A percentile compares a stretch with the other conserved stretches of the same genome.
Conservation (phyloP, 2,797 vertebrate species). For the Typhlichthys eigenmanni region DNA sequence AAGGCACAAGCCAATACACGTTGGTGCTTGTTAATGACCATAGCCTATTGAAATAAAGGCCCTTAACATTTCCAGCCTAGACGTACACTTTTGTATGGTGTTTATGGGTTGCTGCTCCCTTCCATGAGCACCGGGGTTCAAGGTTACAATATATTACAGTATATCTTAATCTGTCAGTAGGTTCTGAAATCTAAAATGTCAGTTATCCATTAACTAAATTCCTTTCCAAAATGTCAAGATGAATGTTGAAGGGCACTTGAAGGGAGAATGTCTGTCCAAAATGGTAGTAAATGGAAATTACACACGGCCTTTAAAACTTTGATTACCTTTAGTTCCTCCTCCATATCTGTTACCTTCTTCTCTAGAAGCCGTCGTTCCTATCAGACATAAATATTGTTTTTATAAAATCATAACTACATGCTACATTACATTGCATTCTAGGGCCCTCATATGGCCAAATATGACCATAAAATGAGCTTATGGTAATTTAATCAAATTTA, state of each 20-base stretch:
- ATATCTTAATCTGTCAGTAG: not conserved
- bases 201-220: not conserved
- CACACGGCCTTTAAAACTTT: no score
- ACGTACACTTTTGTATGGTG: no score
- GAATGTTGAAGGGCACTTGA: no score
- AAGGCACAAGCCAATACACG: no score
- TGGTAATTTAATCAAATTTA: no score
- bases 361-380: slow-evolving; percentile 88
- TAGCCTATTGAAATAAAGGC: no score
- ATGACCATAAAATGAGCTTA: no score
- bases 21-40: no score
- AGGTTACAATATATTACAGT: not conserved
- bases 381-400: slow-evolving; percentile 14
- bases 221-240: not conserved
- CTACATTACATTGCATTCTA: not conserved
- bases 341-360: slow-evolving; percentile 91
- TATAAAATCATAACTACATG: not conserved
- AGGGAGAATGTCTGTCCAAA: no score
- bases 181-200: not conserved
- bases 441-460: not conserved
- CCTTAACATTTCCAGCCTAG: no score
- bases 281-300: no score
- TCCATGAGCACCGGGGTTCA: not conserved
- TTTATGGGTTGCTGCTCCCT: no score
- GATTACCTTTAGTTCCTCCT: slow-evolving; percentile 92